phyloP scores from a whole-genome alignment of 2,113 vertebrate genomes.

The Campylomormyrus numenius region DNA sequence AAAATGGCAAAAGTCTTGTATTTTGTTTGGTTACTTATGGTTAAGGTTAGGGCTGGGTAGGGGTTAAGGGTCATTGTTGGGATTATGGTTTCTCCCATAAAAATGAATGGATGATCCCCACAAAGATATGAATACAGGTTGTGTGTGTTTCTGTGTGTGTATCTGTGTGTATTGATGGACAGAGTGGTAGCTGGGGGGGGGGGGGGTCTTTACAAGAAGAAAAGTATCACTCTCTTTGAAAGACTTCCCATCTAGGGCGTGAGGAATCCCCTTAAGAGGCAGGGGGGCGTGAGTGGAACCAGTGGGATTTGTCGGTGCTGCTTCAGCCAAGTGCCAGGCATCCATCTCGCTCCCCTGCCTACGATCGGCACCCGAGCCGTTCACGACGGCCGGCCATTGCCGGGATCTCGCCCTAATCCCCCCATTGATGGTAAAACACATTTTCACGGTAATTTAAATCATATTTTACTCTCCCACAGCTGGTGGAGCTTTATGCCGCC shows the following conservation, averaged over 20 bases:
- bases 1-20: no score
- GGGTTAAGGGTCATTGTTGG: no score
- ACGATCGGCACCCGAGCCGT: constrained; percentile 38
- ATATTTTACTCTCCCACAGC: constrained; percentile 45
- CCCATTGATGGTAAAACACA: constrained; percentile 49
- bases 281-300: constrained; percentile 2
- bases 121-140: no score
- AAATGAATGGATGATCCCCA: no score
- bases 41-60: no score
- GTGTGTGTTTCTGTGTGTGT: no score
- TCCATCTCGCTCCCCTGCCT: constrained; percentile 31
- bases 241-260: constrained; percentile 11
- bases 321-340: constrained; percentile 32
- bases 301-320: constrained; percentile 5
- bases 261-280: constrained; percentile 21
- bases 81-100: no score
- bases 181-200: no score
- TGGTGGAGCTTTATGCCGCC: not conserved
- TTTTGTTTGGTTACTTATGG: no score
- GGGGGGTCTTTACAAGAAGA: not conserved
- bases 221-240: not conserved
- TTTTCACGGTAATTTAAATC: constrained; percentile 50
- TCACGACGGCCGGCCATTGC: constrained; percentile 29
- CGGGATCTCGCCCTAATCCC: constrained; percentile 24
- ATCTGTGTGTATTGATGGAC: no score